phyloP scores from a whole-genome alignment of 2,888 invertebrate species.

The Tetrapedia diversipes region DNA sequence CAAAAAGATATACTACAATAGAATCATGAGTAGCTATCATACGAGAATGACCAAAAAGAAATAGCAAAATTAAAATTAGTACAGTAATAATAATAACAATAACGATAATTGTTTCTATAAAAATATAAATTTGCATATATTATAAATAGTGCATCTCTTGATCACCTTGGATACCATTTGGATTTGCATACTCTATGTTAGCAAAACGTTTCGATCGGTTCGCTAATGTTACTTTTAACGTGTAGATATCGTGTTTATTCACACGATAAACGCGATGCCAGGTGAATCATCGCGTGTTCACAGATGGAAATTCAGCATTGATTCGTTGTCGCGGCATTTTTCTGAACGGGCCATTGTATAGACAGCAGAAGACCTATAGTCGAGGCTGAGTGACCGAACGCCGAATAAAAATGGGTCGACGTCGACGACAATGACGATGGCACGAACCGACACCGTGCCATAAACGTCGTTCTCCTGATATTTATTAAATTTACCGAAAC shows the following conservation, averaged over 20 bases:
- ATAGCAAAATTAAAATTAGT: too few relatives aligned
- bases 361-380: slow-evolving; percentile 32
- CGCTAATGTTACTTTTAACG: too few relatives aligned
- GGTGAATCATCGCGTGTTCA: slow-evolving; percentile 3
- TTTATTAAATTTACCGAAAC: slow-evolving; percentile 60
- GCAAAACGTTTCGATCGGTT: too few relatives aligned
- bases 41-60: too few relatives aligned
- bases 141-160: too few relatives aligned
- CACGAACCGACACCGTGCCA: slow-evolving; percentile 58
- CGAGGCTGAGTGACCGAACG: slow-evolving; percentile 14
- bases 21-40: too few relatives aligned
- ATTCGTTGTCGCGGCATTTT: slow-evolving; percentile 64
- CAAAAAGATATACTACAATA: too few relatives aligned
- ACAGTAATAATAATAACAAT: too few relatives aligned
- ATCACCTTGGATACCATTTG: too few relatives aligned
- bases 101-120: too few relatives aligned
- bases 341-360: slow-evolving; percentile 12
- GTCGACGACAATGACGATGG: slow-evolving; percentile 49
- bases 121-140: too few relatives aligned
- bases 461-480: slow-evolving; percentile 30
- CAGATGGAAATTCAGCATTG: slow-evolving; percentile 39
- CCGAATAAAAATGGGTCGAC: slow-evolving; percentile 63
- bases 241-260: slow-evolving; percentile 25
- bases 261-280: slow-evolving; percentile 13
- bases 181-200: too few relatives aligned